These are phyloP conservation scores for Nestor notabilis DNA, from an alignment of 2,113 vertebrate genomes.

Conservation along the genomic window DNA sequence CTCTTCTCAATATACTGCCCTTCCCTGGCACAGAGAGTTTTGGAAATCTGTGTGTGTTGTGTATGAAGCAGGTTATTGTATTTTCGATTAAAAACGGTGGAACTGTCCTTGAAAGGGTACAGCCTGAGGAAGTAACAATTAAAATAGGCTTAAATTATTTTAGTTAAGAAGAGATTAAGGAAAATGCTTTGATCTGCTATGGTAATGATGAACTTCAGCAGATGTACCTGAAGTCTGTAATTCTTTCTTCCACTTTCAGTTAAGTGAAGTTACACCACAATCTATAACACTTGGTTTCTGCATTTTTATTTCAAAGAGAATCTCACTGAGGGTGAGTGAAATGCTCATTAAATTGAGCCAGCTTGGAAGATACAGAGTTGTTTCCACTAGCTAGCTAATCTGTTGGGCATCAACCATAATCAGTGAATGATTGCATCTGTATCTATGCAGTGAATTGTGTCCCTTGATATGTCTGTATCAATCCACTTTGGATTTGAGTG, in stretches of 20 bases:
- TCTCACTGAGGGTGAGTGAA: background rate
- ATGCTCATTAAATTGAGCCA: background rate
- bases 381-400: background rate
- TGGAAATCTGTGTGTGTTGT: conserved; percentile 27
- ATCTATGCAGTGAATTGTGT: background rate
- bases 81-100: conserved; percentile 17
- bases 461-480: background rate
- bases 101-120: conserved; percentile 14
- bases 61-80: background rate
- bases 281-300: background rate
- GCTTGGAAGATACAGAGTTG: background rate
- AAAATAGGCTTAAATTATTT: conserved; percentile 45
- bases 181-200: background rate
- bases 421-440: background rate
- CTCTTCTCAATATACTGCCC: conserved; percentile 38
- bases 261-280: background rate
- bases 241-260: background rate
- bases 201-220: background rate
- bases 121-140: conserved; percentile 17
- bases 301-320: background rate
- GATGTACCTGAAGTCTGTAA: background rate
- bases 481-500: background rate
- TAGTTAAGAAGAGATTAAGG: conserved; percentile 27
- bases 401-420: background rate
- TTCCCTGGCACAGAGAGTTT: background rate